A percentile compares a stretch with the other conserved stretches of the same genome.
These are phyloP conservation scores for Amyelois transitella DNA, from an alignment of 1,140 invertebrate genomes.

Conservation along the genomic window DNA sequence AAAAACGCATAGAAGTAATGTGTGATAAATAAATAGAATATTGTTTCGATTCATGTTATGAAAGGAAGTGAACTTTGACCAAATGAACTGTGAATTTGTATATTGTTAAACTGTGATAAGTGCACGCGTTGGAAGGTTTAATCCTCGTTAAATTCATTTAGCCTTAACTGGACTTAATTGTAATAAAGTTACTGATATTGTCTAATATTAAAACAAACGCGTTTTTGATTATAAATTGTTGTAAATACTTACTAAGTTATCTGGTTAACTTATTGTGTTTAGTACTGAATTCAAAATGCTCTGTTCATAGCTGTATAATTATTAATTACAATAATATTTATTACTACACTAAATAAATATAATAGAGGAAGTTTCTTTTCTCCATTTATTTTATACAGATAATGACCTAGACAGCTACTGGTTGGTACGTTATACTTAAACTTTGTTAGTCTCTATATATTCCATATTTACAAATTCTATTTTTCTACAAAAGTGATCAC, in stretches of 20 bases:
- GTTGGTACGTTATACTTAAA: too few relatives aligned
- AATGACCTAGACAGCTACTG: too few relatives aligned
- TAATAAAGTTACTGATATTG: neutral
- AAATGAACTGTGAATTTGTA: constrained; percentile 21
- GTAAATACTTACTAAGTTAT: constrained; percentile 36
- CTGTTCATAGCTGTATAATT: constrained; percentile 52
- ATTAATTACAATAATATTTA: constrained; percentile 19
- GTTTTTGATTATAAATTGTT: constrained; percentile 13
- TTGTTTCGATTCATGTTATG: neutral
- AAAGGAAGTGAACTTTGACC: constrained; percentile 14
- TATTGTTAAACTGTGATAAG: constrained; percentile 33
- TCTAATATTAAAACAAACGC: neutral
- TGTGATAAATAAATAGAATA: constrained; percentile 10
- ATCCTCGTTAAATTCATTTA: constrained; percentile 24
- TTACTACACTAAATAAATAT: constrained; percentile 1
- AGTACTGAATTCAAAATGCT: constrained; percentile 26
- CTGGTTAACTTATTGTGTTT: constrained; percentile 18
- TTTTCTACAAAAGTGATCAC: too few relatives aligned
- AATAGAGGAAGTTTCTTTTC: constrained; percentile 2
- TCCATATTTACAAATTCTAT: too few relatives aligned
- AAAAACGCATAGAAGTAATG: neutral
- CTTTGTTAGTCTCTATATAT: too few relatives aligned
- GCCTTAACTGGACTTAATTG: constrained; percentile 13
- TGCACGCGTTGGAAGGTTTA: constrained; percentile 22
- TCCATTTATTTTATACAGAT: too few relatives aligned